A percentile compares a stretch with the other conserved stretches of the same genome.
Evolutionary conservation across 2,797 vertebrate species (phyloP).

Genomic region (Australoheros facetus): DNA sequence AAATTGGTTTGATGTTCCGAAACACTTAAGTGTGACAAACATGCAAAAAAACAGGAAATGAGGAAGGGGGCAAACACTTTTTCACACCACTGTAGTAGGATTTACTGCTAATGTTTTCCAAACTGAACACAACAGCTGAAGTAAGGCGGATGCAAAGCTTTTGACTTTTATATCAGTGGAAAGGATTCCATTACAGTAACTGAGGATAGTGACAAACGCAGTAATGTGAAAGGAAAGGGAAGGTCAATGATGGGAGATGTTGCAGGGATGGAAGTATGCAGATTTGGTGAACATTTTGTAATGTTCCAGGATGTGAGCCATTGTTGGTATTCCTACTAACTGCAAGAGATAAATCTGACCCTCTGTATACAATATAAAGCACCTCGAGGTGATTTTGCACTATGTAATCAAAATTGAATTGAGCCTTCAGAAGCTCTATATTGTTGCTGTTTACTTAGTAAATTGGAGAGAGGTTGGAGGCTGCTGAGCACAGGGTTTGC

Average conservation of each 20-base stretch:
- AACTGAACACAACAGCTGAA: neutral
- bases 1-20: too few relatives aligned
- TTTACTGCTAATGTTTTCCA: neutral
- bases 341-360: neutral
- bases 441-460: neutral
- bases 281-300: too few relatives aligned
- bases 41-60: too few relatives aligned
- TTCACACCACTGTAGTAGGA: neutral
- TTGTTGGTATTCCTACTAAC: neutral
- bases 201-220: too few relatives aligned
- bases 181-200: too few relatives aligned
- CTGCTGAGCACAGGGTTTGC: neutral
- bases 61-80: too few relatives aligned
- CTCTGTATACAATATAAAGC: neutral
- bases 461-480: too few relatives aligned
- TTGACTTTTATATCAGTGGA: neutral
- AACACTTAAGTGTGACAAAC: too few relatives aligned
- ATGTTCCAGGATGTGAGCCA: neutral
- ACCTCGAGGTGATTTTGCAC: too few relatives aligned
- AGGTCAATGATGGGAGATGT: too few relatives aligned
- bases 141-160: neutral
- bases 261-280: neutral
- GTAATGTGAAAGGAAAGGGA: neutral
- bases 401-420: too few relatives aligned
- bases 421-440: neutral